Evolutionary conservation across 37 sponge, comb jelly and placozoan species (phyloP).

Genomic region (Amphimedon queenslandica): DNA sequence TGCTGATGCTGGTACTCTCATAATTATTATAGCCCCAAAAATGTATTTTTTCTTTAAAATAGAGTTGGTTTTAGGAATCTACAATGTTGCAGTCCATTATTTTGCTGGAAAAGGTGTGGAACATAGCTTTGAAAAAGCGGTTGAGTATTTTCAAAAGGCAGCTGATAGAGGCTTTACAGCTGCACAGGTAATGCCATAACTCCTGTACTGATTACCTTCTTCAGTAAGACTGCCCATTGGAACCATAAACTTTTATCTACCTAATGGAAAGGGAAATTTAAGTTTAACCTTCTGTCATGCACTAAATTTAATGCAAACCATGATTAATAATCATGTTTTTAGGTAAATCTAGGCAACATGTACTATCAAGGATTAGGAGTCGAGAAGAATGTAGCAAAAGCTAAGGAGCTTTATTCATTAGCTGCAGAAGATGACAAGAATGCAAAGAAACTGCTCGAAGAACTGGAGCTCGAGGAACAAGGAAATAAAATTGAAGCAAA

Average conservation of each 20-base stretch:
- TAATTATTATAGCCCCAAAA: not conserved
- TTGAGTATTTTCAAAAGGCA: slow-evolving; percentile 57
- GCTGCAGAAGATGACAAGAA: slow-evolving; percentile 70
- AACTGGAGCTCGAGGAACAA: slow-evolving; percentile 57
- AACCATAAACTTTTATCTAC: not conserved
- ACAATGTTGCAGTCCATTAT: slow-evolving; percentile 75
- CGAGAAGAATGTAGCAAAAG: slow-evolving; percentile 53
- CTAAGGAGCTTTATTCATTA: slow-evolving; percentile 72
- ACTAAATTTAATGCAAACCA: no score
- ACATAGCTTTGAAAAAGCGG: slow-evolving; percentile 67
- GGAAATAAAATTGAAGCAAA: not conserved
- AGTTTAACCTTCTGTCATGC: no score
- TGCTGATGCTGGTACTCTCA: slow-evolving; percentile 46
- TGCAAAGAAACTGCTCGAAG: slow-evolving; percentile 60
- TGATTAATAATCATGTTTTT: no score
- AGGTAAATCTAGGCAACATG: slow-evolving; percentile 93
- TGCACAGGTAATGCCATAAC: slow-evolving; percentile 62
- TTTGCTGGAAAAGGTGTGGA: slow-evolving; percentile 80
- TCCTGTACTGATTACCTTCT: no score
- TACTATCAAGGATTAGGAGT: slow-evolving; percentile 80
- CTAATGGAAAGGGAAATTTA: no score
- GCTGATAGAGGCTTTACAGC: slow-evolving; percentile 65
- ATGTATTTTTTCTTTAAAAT: not conserved
- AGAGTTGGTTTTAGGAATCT: slow-evolving; percentile 64
- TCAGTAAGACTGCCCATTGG: no score